Evolutionary conservation across 2,113 vertebrate species (phyloP).

Genomic region (pig (Sus scrofa)): T2T-Sscrofa CM000830.6:14589001-14589500

Average conservation of each 20-base stretch:
- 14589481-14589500: constrained; percentile 23
- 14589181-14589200: not conserved
- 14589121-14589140: not conserved
- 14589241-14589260: not conserved
- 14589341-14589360: constrained; percentile 20
- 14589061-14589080: not conserved
- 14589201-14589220: not conserved
- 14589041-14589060: not conserved
- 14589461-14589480: not conserved
- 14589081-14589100: not conserved
- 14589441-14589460: constrained; percentile 27
- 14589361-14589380: not conserved
- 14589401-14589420: constrained; percentile 31
- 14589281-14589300: not conserved
- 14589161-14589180: not conserved
- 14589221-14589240: not conserved
- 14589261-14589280: not conserved
- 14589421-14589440: not conserved
- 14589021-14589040: constrained; percentile 2
- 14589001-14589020: not conserved
- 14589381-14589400: not conserved
- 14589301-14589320: not conserved
- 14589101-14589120: not conserved
- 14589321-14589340: constrained; percentile 38
- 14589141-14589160: not conserved